These are phyloP conservation scores for Melinopterus prodromus DNA, from an alignment of 2,888 invertebrate genomes.

Conservation along the genomic window DNA sequence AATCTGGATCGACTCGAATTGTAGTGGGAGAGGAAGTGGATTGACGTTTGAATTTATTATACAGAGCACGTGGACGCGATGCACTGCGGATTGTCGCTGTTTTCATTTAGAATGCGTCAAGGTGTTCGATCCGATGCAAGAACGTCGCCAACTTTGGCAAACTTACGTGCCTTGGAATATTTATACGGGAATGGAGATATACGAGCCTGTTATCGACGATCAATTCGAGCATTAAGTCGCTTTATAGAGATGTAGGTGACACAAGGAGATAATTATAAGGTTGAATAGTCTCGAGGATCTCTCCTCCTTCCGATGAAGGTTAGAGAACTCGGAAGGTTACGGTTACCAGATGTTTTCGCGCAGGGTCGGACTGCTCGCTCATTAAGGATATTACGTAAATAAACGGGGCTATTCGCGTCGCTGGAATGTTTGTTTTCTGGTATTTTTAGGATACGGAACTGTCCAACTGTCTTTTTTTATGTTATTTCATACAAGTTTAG, in stretches of 20 bases:
- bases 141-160: not conserved
- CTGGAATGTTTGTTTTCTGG: not conserved
- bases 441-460: not conserved
- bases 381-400: not conserved
- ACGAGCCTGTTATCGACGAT: not conserved
- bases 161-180: constrained; percentile 4
- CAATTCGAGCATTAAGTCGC: not conserved
- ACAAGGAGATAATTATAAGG: not conserved
- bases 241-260: not conserved
- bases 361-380: not conserved
- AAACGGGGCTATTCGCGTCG: not conserved
- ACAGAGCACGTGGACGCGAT: not conserved
- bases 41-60: constrained; percentile 4
- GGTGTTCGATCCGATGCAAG: not conserved
- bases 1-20: not conserved
- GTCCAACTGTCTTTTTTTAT: not conserved
- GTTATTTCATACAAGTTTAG: not conserved
- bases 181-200: not conserved
- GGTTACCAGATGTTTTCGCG: constrained; percentile 4
- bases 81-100: not conserved
- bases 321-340: not conserved
- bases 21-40: not conserved
- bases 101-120: not conserved
- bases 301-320: not conserved
- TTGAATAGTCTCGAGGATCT: not conserved